Conservation (phyloP, 2,888 invertebrate genomes). For the Plusia festucae region DNA sequence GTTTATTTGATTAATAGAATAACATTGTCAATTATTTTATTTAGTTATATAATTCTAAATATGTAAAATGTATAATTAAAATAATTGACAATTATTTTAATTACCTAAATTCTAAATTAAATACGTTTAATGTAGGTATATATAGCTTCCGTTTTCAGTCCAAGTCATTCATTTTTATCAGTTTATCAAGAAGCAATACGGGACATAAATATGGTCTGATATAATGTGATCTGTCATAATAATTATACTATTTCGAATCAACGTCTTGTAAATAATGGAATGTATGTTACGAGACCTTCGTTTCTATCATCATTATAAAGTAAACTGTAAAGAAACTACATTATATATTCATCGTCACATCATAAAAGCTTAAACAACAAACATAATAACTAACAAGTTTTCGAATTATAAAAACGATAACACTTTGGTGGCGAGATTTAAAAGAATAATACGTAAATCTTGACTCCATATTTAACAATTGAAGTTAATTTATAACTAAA, state of each 20-base stretch:
- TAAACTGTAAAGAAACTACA: background rate
- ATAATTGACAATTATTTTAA: background rate
- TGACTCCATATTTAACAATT: constrained; percentile 12
- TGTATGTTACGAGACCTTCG: background rate
- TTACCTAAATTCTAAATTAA: background rate
- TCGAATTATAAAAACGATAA: constrained; percentile 21
- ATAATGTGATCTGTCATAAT: no score
- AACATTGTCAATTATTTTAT: background rate
- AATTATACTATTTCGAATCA: background rate
- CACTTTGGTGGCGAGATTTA: background rate
- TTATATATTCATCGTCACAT: background rate
- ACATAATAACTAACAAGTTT: constrained; percentile 28
- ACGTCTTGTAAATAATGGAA: background rate
- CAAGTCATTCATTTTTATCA: background rate
- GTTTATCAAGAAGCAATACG: background rate
- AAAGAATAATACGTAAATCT: constrained; percentile 12
- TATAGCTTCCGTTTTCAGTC: background rate
- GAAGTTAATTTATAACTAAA: constrained; percentile 16
- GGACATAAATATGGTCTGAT: no score
- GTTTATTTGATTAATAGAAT: background rate
- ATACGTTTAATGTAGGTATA: no score
- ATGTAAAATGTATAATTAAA: background rate
- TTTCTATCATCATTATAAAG: background rate
- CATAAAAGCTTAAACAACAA: constrained; percentile 24
- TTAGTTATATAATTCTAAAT: background rate